These are phyloP conservation scores for Sebastes nivosus DNA, from an alignment of 2,797 vertebrate species.

Conservation along the genomic window DNA sequence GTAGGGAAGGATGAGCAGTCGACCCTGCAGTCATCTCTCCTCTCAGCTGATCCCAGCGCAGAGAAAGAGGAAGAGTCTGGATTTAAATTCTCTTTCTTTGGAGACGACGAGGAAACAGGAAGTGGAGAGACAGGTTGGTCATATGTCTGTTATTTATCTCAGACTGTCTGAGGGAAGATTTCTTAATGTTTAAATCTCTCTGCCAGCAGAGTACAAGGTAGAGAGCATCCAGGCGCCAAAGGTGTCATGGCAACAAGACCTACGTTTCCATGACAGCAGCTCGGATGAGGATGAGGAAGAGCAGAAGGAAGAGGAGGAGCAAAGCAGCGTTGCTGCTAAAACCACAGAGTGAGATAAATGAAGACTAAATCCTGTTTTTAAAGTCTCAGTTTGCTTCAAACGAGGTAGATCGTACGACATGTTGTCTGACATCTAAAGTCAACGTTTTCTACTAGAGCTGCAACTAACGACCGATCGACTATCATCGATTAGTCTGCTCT, in stretches of 20 bases:
- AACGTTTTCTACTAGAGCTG: not conserved
- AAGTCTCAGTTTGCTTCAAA: not conserved
- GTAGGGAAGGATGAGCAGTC: slow-evolving; percentile 38
- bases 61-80: slow-evolving; percentile 39
- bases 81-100: slow-evolving; percentile 94
- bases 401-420: not conserved
- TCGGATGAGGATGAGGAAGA: slow-evolving; percentile 87
- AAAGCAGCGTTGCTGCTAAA: slow-evolving; percentile 13
- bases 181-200: not conserved
- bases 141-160: not conserved
- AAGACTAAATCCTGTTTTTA: not conserved
- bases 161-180: not conserved
- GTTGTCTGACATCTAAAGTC: not conserved
- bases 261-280: slow-evolving; percentile 90
- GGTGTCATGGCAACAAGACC: slow-evolving; percentile 87
- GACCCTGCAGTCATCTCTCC: slow-evolving; percentile 1
- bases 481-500: not conserved
- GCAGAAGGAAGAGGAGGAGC: slow-evolving; percentile 56
- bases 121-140: slow-evolving; percentile 78
- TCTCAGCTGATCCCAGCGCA: not conserved
- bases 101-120: slow-evolving; percentile 52
- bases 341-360: slow-evolving; percentile 51
- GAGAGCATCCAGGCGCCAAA: slow-evolving; percentile 81
- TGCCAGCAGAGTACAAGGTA: slow-evolving; percentile 81
- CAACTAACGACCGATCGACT: not conserved